phyloP scores from a whole-genome alignment of 2,113 vertebrate species.

The Neomonachus schauinslandi region DNA sequence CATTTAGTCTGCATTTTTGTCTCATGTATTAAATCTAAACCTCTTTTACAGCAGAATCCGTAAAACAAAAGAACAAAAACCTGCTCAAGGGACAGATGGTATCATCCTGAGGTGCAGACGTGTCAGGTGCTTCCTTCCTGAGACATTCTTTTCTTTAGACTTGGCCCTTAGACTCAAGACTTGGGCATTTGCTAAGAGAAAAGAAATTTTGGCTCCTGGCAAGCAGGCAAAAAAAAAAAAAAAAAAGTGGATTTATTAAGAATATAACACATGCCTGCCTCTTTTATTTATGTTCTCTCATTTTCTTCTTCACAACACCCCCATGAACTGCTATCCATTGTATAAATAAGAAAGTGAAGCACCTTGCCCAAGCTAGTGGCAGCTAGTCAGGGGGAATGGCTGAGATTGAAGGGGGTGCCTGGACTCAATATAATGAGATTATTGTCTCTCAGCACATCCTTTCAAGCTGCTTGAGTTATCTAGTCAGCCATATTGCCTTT shows the following conservation, averaged over 20 bases:
- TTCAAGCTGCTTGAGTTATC: not conserved
- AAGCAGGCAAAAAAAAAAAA: not conserved
- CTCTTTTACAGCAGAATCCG: not conserved
- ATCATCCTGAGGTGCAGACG: not conserved
- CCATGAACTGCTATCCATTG: not conserved
- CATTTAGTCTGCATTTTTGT: constrained; percentile 39
- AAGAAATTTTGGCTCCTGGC: constrained; percentile 29
- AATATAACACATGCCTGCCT: constrained; percentile 1
- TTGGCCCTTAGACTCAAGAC: constrained; percentile 12
- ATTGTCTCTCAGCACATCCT: not conserved
- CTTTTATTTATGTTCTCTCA: constrained; percentile 4
- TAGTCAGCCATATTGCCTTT: constrained; percentile 2
- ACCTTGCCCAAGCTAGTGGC: not conserved
- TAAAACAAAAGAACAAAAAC: constrained; percentile 27
- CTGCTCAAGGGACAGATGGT: constrained; percentile 21
- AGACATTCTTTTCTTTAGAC: constrained; percentile 39
- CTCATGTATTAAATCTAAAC: constrained; percentile 36
- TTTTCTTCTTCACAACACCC: not conserved
- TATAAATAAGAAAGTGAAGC: constrained; percentile 12
- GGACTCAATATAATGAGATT: not conserved
- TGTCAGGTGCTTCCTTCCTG: not conserved
- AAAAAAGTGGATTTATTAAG: constrained; percentile 31
- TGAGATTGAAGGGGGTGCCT: not conserved
- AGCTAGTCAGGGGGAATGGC: not conserved
- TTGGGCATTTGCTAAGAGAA: constrained; percentile 7